These are phyloP conservation scores for Hipparchia sbordonii DNA, from an alignment of 2,888 invertebrate genomes.

Conservation along the genomic window DNA sequence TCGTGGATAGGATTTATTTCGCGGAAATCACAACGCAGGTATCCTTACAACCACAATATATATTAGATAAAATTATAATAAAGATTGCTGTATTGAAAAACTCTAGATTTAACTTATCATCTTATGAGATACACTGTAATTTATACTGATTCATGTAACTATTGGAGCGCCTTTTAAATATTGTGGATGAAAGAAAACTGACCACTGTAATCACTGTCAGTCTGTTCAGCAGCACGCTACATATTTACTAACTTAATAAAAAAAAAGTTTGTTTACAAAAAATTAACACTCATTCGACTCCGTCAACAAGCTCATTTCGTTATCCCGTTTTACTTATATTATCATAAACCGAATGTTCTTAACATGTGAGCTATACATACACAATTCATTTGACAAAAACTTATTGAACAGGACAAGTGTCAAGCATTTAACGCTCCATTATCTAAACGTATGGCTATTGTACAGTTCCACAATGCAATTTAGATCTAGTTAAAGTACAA, in stretches of 20 bases:
- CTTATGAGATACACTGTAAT: slow-evolving; percentile 83
- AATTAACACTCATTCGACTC: slow-evolving; percentile 78
- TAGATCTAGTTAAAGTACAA: slow-evolving; percentile 83
- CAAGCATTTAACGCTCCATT: slow-evolving; percentile 78
- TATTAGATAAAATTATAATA: slow-evolving; percentile 85
- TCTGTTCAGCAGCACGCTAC: slow-evolving; percentile 77
- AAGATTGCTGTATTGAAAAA: slow-evolving; percentile 84
- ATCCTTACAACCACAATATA: slow-evolving; percentile 89
- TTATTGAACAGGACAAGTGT: slow-evolving; percentile 69
- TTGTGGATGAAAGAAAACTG: slow-evolving; percentile 84
- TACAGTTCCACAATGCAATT: slow-evolving; percentile 79
- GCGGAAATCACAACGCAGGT: slow-evolving; percentile 82
- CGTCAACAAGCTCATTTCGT: slow-evolving; percentile 77
- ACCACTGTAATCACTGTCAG: slow-evolving; percentile 73
- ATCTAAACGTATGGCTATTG: slow-evolving; percentile 79
- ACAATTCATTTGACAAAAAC: slow-evolving; percentile 73
- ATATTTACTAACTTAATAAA: slow-evolving; percentile 72
- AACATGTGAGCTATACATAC: slow-evolving; percentile 76
- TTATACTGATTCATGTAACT: slow-evolving; percentile 77
- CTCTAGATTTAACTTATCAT: slow-evolving; percentile 81
- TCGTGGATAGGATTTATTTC: slow-evolving; percentile 63
- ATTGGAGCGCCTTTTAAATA: slow-evolving; percentile 76
- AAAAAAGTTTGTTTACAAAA: slow-evolving; percentile 69
- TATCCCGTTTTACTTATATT: slow-evolving; percentile 76
- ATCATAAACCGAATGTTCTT: slow-evolving; percentile 73